Evolutionary conservation across 2,797 vertebrate genomes (phyloP).

Genomic region (Acropternis orthonyx): DNA sequence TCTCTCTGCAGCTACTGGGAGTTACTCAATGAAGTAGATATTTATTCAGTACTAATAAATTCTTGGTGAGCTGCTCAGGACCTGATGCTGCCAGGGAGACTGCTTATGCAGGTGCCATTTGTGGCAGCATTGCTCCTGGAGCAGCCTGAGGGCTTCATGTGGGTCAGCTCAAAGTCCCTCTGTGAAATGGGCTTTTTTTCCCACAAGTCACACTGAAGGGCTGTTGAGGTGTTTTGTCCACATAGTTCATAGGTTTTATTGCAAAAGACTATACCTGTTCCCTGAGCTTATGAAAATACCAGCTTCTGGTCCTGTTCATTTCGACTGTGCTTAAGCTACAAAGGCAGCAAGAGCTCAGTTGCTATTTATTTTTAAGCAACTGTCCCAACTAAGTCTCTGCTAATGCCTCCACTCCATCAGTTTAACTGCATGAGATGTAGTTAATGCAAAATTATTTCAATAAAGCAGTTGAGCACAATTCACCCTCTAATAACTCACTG

Average conservation of each 20-base stretch:
- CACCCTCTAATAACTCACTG: no score
- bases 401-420: fast-evolving
- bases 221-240: neutral
- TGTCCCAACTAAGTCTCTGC: neutral
- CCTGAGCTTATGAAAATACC: neutral
- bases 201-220: neutral
- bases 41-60: neutral
- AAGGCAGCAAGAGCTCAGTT: neutral
- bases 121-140: fast-evolving
- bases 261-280: neutral
- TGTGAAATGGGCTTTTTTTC: neutral
- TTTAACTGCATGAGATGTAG: neutral
- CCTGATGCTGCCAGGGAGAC: neutral
- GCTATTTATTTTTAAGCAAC: neutral
- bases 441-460: neutral
- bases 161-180: neutral
- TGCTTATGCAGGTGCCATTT: neutral
- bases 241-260: neutral
- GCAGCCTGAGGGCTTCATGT: neutral
- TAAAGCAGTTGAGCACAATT: neutral
- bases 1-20: neutral
- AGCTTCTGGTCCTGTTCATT: neutral
- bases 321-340: neutral
- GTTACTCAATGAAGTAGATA: neutral
- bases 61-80: neutral